phyloP scores from a whole-genome alignment of 2,888 invertebrate genomes.

The Thereva unica region DNA sequence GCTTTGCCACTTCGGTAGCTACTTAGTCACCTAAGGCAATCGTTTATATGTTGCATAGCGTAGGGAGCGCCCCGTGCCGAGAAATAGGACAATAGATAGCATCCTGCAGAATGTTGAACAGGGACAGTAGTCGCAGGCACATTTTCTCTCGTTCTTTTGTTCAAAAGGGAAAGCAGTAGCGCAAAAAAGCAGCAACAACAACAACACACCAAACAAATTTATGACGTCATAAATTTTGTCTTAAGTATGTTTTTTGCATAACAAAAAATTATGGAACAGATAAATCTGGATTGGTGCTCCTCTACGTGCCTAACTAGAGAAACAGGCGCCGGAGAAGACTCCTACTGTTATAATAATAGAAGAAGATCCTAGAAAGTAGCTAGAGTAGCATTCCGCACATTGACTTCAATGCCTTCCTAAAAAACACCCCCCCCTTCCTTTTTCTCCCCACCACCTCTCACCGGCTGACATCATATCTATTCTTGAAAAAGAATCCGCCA shows the following conservation, averaged over 20 bases:
- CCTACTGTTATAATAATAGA: neutral
- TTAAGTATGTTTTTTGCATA: conserved; percentile 40
- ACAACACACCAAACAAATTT: conserved; percentile 7
- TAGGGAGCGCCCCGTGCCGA: neutral
- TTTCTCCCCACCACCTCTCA: too few relatives aligned
- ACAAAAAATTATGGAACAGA: conserved; percentile 39
- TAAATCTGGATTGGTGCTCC: conserved; percentile 38
- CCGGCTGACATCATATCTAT: too few relatives aligned
- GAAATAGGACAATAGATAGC: conserved; percentile 6
- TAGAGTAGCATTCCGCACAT: conserved; percentile 17
- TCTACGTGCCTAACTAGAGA: conserved; percentile 27
- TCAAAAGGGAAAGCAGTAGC: conserved; percentile 2
- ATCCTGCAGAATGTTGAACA: conserved; percentile 20
- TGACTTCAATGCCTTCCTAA: too few relatives aligned
- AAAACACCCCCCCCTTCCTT: too few relatives aligned
- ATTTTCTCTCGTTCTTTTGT: conserved; percentile 24
- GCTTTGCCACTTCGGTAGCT: conserved; percentile 30
- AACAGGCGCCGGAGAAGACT: neutral
- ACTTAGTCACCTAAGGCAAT: conserved; percentile 34
- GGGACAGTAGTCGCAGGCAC: conserved; percentile 15
- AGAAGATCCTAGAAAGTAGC: neutral
- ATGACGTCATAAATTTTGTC: conserved; percentile 38
- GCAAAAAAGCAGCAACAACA: conserved; percentile 23
- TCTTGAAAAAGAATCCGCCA: too few relatives aligned
- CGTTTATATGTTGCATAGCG: conserved; percentile 15